Evolutionary conservation across 2,888 invertebrate genomes (phyloP).

Genomic region (Eulithis prunata): DNA sequence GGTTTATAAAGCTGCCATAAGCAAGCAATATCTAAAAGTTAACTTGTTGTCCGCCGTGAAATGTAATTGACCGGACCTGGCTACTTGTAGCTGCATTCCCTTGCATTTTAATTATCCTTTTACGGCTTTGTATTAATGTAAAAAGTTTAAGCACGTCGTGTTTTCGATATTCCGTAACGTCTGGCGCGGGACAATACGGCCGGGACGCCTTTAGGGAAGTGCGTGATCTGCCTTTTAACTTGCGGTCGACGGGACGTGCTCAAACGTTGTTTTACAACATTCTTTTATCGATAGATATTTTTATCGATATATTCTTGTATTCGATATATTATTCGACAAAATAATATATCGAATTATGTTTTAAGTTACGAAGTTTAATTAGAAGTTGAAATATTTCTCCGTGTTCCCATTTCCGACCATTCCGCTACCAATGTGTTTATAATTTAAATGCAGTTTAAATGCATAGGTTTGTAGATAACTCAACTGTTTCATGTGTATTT

Average conservation of each 20-base stretch:
- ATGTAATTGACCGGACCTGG: constrained; percentile 26
- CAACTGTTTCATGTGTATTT: no score
- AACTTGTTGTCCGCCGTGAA: constrained; percentile 13
- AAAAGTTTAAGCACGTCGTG: constrained; percentile 41
- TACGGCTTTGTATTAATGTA: constrained; percentile 42
- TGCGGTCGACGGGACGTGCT: constrained; percentile 46
- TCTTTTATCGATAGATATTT: constrained; percentile 41
- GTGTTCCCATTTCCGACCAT: no score
- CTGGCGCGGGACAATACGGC: constrained; percentile 62
- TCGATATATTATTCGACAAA: no score
- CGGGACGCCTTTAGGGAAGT: constrained; percentile 77
- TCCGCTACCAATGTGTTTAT: no score
- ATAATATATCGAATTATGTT: no score
- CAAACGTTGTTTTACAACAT: constrained; percentile 21
- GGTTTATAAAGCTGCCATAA: not conserved
- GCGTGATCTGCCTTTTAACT: constrained; percentile 75
- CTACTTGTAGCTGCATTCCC: constrained; percentile 33
- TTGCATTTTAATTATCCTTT: constrained; percentile 42
- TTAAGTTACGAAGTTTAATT: no score
- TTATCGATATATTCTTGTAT: constrained; percentile 41
- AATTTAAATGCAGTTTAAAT: no score
- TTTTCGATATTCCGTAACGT: constrained; percentile 53
- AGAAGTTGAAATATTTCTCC: no score
- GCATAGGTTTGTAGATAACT: no score
- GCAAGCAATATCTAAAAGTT: constrained; percentile 7